phyloP scores from a whole-genome alignment of 2,113 vertebrate genomes.

The Pyrgilauda ruficollis region DNA sequence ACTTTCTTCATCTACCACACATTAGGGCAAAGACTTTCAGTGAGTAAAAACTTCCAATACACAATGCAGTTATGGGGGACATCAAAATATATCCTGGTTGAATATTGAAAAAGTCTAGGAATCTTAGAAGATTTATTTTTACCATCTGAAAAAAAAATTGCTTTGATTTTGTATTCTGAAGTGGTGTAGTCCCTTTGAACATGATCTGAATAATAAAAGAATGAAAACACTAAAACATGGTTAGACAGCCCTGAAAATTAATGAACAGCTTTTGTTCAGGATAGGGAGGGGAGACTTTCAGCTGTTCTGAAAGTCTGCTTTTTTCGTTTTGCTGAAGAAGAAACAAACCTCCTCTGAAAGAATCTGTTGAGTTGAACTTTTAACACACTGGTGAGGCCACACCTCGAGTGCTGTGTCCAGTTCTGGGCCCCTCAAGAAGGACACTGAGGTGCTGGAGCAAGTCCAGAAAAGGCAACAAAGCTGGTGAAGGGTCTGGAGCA shows the following conservation, averaged over 20 bases:
- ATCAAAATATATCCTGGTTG: not conserved
- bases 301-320: not conserved
- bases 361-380: not conserved
- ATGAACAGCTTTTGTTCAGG: not conserved
- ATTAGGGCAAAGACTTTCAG: not conserved
- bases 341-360: not conserved
- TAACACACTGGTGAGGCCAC: not conserved
- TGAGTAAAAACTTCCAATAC: not conserved
- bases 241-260: conserved; percentile 2
- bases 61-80: not conserved
- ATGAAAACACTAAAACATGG: not conserved
- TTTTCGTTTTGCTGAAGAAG: not conserved
- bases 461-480: not conserved
- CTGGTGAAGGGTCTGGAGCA: not conserved
- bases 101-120: not conserved
- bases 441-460: not conserved
- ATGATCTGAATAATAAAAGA: not conserved
- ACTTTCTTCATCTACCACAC: not conserved
- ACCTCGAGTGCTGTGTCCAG: not conserved
- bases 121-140: conserved; percentile 11
- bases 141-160: not conserved
- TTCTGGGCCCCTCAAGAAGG: not conserved
- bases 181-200: conserved; percentile 20
- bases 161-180: conserved; percentile 27
- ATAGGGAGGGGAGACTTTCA: not conserved